Evolutionary conservation across 1,140 invertebrate genomes (phyloP), one percentile per base, ranked within the genome.

Genomic region (Anoplophora glabripennis): DNA sequence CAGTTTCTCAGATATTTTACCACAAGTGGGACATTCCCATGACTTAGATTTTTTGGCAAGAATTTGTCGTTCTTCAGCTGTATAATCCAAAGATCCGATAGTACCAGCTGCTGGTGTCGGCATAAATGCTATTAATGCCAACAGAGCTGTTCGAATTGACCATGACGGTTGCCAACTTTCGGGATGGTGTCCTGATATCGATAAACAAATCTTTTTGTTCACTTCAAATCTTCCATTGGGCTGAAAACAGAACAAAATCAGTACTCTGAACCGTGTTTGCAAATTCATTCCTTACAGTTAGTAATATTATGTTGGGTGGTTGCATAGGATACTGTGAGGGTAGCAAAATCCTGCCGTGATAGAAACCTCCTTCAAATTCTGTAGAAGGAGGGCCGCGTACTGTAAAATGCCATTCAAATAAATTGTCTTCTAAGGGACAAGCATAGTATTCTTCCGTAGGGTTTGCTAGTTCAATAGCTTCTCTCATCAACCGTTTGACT

Each of bases 361-460:
- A 96, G 58, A 94, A 80, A 35, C 94, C 94, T 57, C 86, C 88
- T 65, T 92, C 89, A 79, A 95, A 97, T 41, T 95, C 93, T 0
- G 90, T 88, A 4, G 88, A 89, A 34, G 83, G 82, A 21, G 93
- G 92, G 10, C 94, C 94, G 72, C 89, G 81, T 7, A 98, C 87
- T 0, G 95, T 98, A 76, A 98, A 98, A 78, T 98, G 96, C 96
- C 96, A 98, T 75, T 98, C 95, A 79, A 98, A 98, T 21, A 98
- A 77, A 79, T 98, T 98, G 70, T 97, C 94, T 75, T 98, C 93
- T 12, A 98, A 75, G 18, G 95, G 95, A 68, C 87, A 86, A 15
- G 94, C 94, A 79, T 81, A 89, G 76, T 94, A 97, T 74, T 96
- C 90, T 71, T 94, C 91, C 11, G 93, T 95, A 12, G 93, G 84